Evolutionary conservation across 2,888 invertebrate species (phyloP), one percentile per base, ranked within the genome.

Genomic region (Odontocolon sp.): DNA sequence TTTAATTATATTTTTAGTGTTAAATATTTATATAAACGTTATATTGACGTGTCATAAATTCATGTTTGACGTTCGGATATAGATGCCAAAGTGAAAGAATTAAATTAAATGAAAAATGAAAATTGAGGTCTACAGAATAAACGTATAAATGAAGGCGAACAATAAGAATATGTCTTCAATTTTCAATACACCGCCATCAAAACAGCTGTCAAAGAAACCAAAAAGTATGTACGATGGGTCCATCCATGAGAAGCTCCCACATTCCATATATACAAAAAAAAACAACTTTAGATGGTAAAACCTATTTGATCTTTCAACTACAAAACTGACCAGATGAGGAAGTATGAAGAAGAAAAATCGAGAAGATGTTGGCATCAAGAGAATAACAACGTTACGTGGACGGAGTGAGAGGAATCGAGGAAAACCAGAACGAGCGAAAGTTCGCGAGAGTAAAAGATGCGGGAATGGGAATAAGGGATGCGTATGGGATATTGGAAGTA

Each of bases 401-500:
- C 11, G 16, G 42, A 63, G 63, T 38, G 52, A 42, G 11, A 31
- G 47, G 6, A 23, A 9, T 4, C 26, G 47, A 31, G 47, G 31
- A 8, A 21, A 23, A 52, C n/a, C 40, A 9, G 63, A 26, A 42
- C 11, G 33, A 21, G 63, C 5, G 16, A 56, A 54, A 70, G 45
- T 59, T n/a, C n/a, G n/a, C n/a, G n/a, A n/a, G n/a, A n/a, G n/a
- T n/a, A n/a, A 36, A 67, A 61, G 69, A 56, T 31, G 26, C 38
- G 67, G 59, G 50, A 64, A 47, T 64, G 47, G 47, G 64, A 47
- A 67, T 45, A 26, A 54, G 40, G 67, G 42, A 45, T 63, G 69
- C 78, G 73, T 71, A 57, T 52, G 63, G 64, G 61, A 66, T 70
- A 68, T 74, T 61, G 74, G 74, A 72, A 67, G 69, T 80, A 68